A percentile compares a stretch with the other conserved stretches of the same genome.
phyloP scores from a whole-genome alignment of 1,140 invertebrate genomes.

The Megalonaias nervosa region DNA sequence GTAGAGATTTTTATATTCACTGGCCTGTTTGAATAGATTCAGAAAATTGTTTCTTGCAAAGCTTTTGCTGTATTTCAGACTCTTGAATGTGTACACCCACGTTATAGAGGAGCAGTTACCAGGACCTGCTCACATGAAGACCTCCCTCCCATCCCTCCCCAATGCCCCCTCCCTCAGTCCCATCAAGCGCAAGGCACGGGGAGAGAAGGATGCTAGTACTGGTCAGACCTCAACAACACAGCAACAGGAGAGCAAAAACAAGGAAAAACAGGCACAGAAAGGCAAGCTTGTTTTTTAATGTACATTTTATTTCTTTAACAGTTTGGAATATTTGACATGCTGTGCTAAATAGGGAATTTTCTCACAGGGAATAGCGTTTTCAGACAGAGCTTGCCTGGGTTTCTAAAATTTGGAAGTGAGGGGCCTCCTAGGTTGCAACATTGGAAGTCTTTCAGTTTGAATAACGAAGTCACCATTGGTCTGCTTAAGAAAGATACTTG shows the following conservation, averaged over 20 bases:
- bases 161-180: slow-evolving; percentile 71
- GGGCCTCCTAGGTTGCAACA: no score
- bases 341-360: no score
- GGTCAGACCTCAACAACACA: slow-evolving; percentile 28
- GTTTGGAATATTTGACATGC: no score
- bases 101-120: slow-evolving; percentile 82
- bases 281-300: slow-evolving; percentile 33
- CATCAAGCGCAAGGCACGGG: slow-evolving; percentile 71
- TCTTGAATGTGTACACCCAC: slow-evolving; percentile 83
- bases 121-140: slow-evolving; percentile 73
- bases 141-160: slow-evolving; percentile 71
- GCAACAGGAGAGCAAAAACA: slow-evolving; percentile 45
- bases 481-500: no score
- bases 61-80: slow-evolving; percentile 61
- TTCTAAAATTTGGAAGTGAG: no score
- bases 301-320: no score
- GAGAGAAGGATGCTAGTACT: slow-evolving; percentile 49
- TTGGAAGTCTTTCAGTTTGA: no score
- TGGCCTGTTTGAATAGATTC: no score
- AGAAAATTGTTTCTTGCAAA: background rate
- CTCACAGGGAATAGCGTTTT: no score
- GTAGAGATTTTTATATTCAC: no score
- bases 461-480: no score
- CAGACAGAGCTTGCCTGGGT: no score
- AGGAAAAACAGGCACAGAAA: slow-evolving; percentile 60